These are phyloP conservation scores for Ostrea edulis DNA, from an alignment of 1,140 invertebrate species.

Conservation along the genomic window DNA sequence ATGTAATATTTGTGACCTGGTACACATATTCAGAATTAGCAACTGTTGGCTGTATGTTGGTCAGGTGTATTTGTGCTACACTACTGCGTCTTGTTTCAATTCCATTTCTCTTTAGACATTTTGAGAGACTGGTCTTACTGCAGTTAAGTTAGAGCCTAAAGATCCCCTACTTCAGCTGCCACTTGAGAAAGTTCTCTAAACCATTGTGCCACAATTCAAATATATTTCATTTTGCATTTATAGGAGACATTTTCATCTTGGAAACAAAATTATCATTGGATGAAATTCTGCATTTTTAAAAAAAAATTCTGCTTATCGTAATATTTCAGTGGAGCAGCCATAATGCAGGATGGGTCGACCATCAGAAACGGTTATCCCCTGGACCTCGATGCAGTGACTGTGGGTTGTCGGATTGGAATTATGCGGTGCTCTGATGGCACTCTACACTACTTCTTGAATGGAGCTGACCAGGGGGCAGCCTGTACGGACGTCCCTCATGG, in stretches of 20 bases:
- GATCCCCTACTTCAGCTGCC: no score
- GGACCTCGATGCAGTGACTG: slow-evolving; percentile 89
- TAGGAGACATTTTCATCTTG: neutral
- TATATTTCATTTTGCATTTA: neutral
- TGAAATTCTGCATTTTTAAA: neutral
- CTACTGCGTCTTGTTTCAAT: no score
- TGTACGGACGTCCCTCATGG: slow-evolving; percentile 89
- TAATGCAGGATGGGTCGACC: slow-evolving; percentile 89
- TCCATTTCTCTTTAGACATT: no score
- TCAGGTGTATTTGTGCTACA: no score
- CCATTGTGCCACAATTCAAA: neutral
- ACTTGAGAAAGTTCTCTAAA: no score
- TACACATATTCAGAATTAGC: no score
- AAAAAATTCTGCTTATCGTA: slow-evolving; percentile 5
- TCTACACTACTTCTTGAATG: slow-evolving; percentile 94
- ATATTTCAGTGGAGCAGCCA: slow-evolving; percentile 79
- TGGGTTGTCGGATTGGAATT: slow-evolving; percentile 89
- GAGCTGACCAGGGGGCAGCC: slow-evolving; percentile 92
- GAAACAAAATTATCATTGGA: neutral
- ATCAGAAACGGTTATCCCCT: slow-evolving; percentile 90
- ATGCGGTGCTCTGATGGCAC: slow-evolving; percentile 91
- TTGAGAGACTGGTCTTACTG: no score
- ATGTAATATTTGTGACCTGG: no score
- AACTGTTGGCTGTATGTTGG: no score
- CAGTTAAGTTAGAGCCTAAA: no score